These are phyloP conservation scores for Oncopodura yosiiana DNA, from an alignment of 1,140 invertebrate genomes.

Conservation along the genomic window DNA sequence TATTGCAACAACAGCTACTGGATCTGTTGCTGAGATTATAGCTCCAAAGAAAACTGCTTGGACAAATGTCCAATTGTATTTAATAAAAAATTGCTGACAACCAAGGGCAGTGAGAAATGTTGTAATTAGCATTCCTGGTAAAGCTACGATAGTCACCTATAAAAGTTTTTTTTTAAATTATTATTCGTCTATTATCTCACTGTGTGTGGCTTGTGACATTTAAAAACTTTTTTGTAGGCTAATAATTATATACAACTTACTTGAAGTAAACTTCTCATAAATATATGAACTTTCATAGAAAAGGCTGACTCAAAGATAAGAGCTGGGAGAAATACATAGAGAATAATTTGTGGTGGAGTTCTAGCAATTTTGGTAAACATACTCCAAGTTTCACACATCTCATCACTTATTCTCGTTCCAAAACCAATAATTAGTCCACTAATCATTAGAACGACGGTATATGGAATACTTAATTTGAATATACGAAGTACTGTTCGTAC, in stretches of 20 bases:
- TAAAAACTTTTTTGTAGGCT: too few species aligned
- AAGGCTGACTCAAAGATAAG: constrained; percentile 45
- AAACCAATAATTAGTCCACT: constrained; percentile 22
- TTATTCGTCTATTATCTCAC: too few species aligned
- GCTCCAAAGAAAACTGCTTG: constrained; percentile 41
- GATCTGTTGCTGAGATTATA: constrained; percentile 44
- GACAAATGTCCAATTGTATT: constrained; percentile 35
- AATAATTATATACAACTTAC: too few species aligned
- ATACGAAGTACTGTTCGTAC: constrained; percentile 4
- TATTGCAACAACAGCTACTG: constrained; percentile 43
- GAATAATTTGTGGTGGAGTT: constrained; percentile 40
- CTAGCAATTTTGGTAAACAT: constrained; percentile 32
- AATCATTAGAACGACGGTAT: constrained; percentile 23
- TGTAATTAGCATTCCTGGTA: constrained; percentile 38
- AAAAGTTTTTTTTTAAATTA: too few species aligned
- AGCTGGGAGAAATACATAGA: constrained; percentile 42
- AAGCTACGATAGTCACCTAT: constrained; percentile 41
- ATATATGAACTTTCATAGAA: constrained; percentile 42
- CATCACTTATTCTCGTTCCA: constrained; percentile 3
- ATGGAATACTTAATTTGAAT: constrained; percentile 14
- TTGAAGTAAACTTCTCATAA: constrained; percentile 40
- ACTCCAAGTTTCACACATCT: constrained; percentile 2
- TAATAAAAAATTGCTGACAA: constrained; percentile 36
- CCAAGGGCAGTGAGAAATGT: constrained; percentile 38
- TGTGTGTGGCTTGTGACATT: too few species aligned